Evolutionary conservation across 2,113 vertebrate species (phyloP).

Genomic region (Amphiprion ocellaris): DNA sequence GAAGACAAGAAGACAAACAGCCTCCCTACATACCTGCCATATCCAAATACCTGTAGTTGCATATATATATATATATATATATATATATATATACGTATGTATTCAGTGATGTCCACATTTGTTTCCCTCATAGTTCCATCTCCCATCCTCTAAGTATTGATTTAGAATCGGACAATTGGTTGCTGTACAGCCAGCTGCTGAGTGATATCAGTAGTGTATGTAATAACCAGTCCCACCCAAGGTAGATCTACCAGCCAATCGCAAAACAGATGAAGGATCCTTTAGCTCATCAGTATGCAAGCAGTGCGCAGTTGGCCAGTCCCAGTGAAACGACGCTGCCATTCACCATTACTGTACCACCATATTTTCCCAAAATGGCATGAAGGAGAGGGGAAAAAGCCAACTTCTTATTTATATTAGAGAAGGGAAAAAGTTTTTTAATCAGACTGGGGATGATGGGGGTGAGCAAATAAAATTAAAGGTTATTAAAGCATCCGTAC

Average conservation of each 20-base stretch:
- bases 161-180: slow-evolving; percentile 9
- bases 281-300: slow-evolving; percentile 75
- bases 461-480: slow-evolving; percentile 88
- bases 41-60: neutral
- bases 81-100: neutral
- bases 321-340: slow-evolving; percentile 75
- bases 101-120: neutral
- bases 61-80: neutral
- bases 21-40: slow-evolving; percentile 1
- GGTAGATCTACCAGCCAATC: slow-evolving; percentile 47
- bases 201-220: slow-evolving; percentile 30
- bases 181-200: slow-evolving; percentile 18
- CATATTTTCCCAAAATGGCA: slow-evolving; percentile 76
- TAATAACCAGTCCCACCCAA: slow-evolving; percentile 28
- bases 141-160: slow-evolving; percentile 16
- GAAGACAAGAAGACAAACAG: slow-evolving; percentile 3
- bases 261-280: slow-evolving; percentile 18
- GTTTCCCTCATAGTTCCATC: slow-evolving; percentile 1
- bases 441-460: slow-evolving; percentile 84
- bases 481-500: slow-evolving; percentile 86
- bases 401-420: slow-evolving; percentile 80
- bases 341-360: slow-evolving; percentile 78
- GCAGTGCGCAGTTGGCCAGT: slow-evolving; percentile 38
- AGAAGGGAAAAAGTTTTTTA: slow-evolving; percentile 80
- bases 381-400: slow-evolving; percentile 67